Evolutionary conservation across 2,113 vertebrate species (phyloP).

Genomic region (Andinoacara biseriatus): DNA sequence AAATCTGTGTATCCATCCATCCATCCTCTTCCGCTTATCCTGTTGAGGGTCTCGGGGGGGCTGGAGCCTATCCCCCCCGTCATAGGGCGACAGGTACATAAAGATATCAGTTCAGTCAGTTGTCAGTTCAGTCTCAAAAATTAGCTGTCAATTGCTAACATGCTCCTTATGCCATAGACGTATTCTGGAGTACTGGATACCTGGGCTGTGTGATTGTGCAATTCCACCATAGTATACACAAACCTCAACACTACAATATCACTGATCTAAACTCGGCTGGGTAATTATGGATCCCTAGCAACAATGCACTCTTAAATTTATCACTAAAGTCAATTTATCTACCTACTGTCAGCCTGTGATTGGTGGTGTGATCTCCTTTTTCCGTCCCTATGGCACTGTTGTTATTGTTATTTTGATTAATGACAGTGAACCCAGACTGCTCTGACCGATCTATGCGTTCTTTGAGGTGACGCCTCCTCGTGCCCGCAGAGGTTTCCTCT

Average conservation of each 20-base stretch:
- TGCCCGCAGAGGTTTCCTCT: not conserved
- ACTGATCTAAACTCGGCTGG: not conserved
- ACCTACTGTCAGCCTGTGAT: not conserved
- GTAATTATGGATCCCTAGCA: not conserved
- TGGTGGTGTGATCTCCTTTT: not conserved
- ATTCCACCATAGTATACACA: not conserved
- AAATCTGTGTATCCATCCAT: too few relatives aligned
- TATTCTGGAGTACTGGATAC: not conserved
- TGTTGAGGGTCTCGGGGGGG: too few relatives aligned
- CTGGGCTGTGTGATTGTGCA: not conserved
- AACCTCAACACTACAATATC: not conserved
- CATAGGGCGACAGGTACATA: too few relatives aligned
- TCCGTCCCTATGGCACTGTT: not conserved
- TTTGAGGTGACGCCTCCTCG: not conserved
- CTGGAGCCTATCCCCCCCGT: too few relatives aligned
- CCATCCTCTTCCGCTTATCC: too few relatives aligned
- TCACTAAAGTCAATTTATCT: not conserved
- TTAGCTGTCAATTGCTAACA: too few relatives aligned
- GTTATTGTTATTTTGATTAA: not conserved
- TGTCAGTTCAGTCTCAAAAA: too few relatives aligned
- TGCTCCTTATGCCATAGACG: not conserved
- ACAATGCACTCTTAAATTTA: not conserved
- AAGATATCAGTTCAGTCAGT: too few relatives aligned
- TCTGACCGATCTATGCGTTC: not conserved
- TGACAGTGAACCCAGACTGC: not conserved